Evolutionary conservation across 2,888 invertebrate species (phyloP).

Genomic region (Epistrophe eligans): DNA sequence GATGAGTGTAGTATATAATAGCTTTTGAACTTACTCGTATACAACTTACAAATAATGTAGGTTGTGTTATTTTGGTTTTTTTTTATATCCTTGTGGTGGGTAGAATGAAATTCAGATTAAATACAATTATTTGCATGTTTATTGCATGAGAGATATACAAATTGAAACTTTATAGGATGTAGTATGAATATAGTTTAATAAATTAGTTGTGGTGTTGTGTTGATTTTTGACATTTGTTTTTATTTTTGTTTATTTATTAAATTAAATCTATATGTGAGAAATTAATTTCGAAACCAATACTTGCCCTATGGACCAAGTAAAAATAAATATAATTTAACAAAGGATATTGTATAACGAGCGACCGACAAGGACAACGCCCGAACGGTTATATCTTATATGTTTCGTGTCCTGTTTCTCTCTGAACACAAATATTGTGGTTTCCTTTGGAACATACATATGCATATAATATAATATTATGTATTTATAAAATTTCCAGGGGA

Average conservation of each 20-base stretch:
- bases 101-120: not conserved
- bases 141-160: not conserved
- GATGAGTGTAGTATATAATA: constrained; percentile 38
- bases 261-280: too few relatives aligned
- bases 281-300: too few relatives aligned
- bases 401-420: not conserved
- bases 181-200: too few relatives aligned
- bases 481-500: not conserved
- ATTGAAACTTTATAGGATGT: not conserved
- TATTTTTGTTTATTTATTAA: too few relatives aligned
- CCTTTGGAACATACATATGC: too few relatives aligned
- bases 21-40: constrained; percentile 27
- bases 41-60: not conserved
- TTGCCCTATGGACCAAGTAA: too few relatives aligned
- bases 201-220: too few relatives aligned
- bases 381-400: too few relatives aligned
- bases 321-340: too few relatives aligned
- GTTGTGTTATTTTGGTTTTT: constrained; percentile 1
- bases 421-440: not conserved
- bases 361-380: too few relatives aligned
- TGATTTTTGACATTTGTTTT: too few relatives aligned
- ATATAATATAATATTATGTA: constrained; percentile 3
- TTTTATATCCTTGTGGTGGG: not conserved
- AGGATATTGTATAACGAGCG: too few relatives aligned
- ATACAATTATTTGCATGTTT: constrained; percentile 9